Conservation (phyloP, 2,888 invertebrate genomes). For the Ophion ventricosus region DNA sequence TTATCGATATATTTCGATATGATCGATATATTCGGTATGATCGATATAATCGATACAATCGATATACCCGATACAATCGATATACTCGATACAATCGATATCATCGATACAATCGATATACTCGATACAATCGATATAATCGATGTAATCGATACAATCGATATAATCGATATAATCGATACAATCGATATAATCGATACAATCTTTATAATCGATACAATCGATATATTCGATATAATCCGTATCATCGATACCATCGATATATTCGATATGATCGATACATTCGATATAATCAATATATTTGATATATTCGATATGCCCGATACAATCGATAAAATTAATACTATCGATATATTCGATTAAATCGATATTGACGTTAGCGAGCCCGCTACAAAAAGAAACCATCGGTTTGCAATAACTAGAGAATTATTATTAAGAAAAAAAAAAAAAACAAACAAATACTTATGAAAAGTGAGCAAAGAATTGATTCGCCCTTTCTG, state of each 20-base stretch:
- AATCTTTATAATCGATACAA: no score
- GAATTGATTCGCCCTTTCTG: slow-evolving; percentile 12
- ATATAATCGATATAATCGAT: background rate
- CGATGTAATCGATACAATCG: no score
- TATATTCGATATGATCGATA: no score
- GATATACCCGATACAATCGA: background rate
- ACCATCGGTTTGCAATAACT: no score
- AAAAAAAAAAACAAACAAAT: background rate
- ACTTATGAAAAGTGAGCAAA: slow-evolving; percentile 19
- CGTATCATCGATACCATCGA: no score
- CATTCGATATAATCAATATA: no score
- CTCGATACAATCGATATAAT: background rate
- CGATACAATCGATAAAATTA: no score
- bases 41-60: slow-evolving; percentile 11
- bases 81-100: no score
- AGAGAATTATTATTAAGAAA: background rate
- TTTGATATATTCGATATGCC: no score
- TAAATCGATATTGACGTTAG: background rate
- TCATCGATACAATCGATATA: background rate
- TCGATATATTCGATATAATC: no score
- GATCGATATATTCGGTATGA: background rate
- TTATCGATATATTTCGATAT: no score
- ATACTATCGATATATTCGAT: no score
- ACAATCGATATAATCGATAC: background rate
- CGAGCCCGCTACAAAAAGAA: background rate